Percentiles rank a stretch among this genome's conserved stretches.
Conservation (phyloP, 1,140 invertebrate species). For the Telenomus remus region DNA sequence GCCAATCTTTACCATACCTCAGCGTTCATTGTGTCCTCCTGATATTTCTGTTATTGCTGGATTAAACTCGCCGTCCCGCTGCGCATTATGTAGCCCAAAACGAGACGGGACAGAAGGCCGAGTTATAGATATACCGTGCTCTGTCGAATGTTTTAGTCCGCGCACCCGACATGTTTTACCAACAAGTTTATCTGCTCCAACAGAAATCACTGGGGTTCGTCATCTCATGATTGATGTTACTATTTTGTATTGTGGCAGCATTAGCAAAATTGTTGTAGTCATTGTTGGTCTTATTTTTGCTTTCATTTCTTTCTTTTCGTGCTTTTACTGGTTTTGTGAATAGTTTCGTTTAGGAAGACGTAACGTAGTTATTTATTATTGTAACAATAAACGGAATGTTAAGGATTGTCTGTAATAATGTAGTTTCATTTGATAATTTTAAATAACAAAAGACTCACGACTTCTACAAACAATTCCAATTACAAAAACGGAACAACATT, state of each 20-base stretch:
- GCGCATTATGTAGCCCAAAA: constrained; percentile 44
- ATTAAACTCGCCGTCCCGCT: constrained; percentile 62
- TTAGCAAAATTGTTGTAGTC: constrained; percentile 53
- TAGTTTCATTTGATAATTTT: too few species aligned
- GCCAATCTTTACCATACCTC: constrained; percentile 56
- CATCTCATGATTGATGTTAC: constrained; percentile 47
- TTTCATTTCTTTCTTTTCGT: constrained; percentile 44
- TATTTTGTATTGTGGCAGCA: constrained; percentile 49
- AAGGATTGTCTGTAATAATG: too few species aligned
- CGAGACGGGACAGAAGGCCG: constrained; percentile 21
- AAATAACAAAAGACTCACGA: too few species aligned
- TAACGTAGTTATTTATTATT: too few species aligned
- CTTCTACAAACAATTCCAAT: too few species aligned
- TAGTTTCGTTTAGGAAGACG: not conserved
- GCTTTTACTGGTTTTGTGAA: too few species aligned
- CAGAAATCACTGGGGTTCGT: constrained; percentile 45
- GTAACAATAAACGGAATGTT: too few species aligned
- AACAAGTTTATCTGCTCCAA: constrained; percentile 45
- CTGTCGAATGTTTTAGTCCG: constrained; percentile 50
- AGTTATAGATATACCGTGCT: constrained; percentile 19
- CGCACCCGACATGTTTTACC: constrained; percentile 52
- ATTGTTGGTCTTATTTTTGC: constrained; percentile 45
- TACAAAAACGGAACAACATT: too few species aligned
- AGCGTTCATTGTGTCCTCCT: constrained; percentile 63
- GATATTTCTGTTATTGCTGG: constrained; percentile 72